Conservation (phyloP, 2,113 vertebrate genomes). For the Prunella himalayana region DNA sequence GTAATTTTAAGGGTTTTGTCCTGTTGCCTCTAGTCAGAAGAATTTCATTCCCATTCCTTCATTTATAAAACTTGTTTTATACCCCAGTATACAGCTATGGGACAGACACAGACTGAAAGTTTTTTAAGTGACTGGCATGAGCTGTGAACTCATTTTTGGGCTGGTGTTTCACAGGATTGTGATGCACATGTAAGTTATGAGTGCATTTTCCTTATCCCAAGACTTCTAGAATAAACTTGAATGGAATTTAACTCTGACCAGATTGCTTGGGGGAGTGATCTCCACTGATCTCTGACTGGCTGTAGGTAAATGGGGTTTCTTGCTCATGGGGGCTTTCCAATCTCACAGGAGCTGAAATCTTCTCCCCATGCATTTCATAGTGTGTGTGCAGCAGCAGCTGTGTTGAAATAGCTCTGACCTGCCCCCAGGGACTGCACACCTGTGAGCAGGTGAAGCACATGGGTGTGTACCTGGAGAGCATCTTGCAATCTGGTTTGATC, state of each 20-base stretch:
- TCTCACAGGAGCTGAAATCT: not conserved
- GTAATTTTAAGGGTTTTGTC: not conserved
- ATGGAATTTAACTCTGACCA: not conserved
- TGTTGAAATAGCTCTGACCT: not conserved
- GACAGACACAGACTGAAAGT: not conserved
- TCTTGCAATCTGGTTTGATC: not conserved
- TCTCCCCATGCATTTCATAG: rapidly evolving
- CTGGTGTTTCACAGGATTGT: not conserved
- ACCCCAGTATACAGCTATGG: not conserved
- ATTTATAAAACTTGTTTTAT: not conserved
- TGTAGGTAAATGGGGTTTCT: not conserved
- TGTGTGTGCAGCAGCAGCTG: not conserved
- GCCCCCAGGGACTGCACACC: not conserved
- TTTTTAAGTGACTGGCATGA: not conserved
- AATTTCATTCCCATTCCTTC: not conserved
- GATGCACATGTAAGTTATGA: rapidly evolving
- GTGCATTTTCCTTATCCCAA: not conserved
- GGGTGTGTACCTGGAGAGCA: not conserved
- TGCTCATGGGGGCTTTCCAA: not conserved
- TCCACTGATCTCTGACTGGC: not conserved
- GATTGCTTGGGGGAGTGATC: not conserved
- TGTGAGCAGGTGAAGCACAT: rapidly evolving
- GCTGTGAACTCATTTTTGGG: not conserved
- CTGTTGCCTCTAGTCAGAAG: not conserved
- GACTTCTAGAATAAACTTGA: not conserved